These are phyloP conservation scores for Sminthurinus signatus DNA, from an alignment of 1,140 invertebrate species.

Conservation along the genomic window DNA sequence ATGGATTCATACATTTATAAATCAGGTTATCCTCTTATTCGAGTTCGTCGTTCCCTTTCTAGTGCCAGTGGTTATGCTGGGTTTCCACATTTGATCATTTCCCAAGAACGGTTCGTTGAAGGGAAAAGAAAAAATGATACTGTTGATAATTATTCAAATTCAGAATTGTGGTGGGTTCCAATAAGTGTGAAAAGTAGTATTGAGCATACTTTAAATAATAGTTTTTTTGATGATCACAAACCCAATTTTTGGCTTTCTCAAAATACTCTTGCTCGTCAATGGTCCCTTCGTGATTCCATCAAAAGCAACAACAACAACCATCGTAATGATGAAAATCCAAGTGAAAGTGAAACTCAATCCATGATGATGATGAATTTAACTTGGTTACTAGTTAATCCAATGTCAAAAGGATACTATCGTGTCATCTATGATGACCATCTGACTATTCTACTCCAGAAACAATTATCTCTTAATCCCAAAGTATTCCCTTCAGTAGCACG, in stretches of 20 bases:
- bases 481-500: slow-evolving; percentile 9
- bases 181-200: neutral
- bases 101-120: slow-evolving; percentile 16
- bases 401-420: slow-evolving; percentile 18
- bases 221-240: neutral
- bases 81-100: neutral
- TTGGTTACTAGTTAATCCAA: slow-evolving; percentile 12
- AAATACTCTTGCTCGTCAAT: neutral
- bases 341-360: neutral
- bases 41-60: neutral
- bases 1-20: slow-evolving; percentile 90
- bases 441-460: neutral
- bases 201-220: neutral
- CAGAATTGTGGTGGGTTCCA: slow-evolving; percentile 9
- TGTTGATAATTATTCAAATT: neutral
- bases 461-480: slow-evolving; percentile 2
- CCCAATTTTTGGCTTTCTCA: slow-evolving; percentile 16
- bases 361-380: neutral
- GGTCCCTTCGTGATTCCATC: neutral
- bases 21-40: slow-evolving; percentile 61
- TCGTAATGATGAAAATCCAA: neutral
- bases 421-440: slow-evolving; percentile 24
- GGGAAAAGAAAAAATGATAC: neutral
- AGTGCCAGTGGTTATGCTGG: neutral
- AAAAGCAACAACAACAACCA: no score